These are phyloP conservation scores for Neocloeon triangulifer DNA, from an alignment of 1,140 invertebrate species.

Conservation along the genomic window DNA sequence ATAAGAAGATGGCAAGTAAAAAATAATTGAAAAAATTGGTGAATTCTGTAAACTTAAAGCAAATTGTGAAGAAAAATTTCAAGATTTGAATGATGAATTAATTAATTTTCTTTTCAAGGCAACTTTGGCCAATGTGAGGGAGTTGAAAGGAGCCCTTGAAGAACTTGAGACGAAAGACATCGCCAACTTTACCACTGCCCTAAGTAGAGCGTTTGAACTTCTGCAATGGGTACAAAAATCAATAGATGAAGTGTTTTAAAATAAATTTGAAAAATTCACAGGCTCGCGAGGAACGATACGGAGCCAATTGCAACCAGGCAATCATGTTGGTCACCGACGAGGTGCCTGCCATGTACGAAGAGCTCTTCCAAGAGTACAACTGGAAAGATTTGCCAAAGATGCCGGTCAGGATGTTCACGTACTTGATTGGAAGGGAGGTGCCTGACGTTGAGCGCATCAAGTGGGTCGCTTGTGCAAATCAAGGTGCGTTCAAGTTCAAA, in stretches of 20 bases:
- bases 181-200: constrained; percentile 81
- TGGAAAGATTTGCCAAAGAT: constrained; percentile 42
- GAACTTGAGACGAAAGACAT: constrained; percentile 55
- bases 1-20: not conserved
- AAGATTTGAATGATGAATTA: too few relatives aligned
- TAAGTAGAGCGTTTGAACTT: constrained; percentile 75
- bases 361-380: constrained; percentile 77
- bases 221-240: constrained; percentile 25
- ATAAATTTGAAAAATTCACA: constrained; percentile 10
- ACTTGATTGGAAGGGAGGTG: constrained; percentile 83
- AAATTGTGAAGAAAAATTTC: not conserved
- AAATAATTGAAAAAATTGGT: not conserved
- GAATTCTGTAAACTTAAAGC: not conserved
- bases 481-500: constrained; percentile 32
- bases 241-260: not conserved
- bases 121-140: constrained; percentile 66
- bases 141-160: constrained; percentile 57
- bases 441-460: constrained; percentile 48
- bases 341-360: constrained; percentile 77
- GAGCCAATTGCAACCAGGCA: constrained; percentile 59
- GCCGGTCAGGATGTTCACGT: constrained; percentile 89
- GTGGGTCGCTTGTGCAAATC: constrained; percentile 94
- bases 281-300: constrained; percentile 15
- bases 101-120: too few relatives aligned
- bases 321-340: constrained; percentile 98